Percentiles rank a stretch among this genome's conserved stretches.
These are phyloP conservation scores for Andrena chrysosceles DNA, from an alignment of 2,888 invertebrate species.

Conservation along the genomic window DNA sequence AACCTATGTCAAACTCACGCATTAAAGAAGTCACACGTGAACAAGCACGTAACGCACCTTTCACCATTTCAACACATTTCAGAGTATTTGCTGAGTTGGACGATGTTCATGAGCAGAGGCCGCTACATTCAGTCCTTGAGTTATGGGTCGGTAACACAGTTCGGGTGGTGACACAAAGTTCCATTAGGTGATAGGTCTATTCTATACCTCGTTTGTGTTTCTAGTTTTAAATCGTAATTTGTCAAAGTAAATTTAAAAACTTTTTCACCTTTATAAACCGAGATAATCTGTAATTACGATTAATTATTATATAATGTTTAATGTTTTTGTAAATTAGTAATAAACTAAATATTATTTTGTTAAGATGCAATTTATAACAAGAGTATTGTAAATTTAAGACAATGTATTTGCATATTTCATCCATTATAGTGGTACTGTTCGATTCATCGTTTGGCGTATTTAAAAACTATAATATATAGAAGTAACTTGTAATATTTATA, in stretches of 20 bases:
- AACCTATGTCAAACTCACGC: too few relatives aligned
- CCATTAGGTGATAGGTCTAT: too few relatives aligned
- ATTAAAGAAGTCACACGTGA: too few relatives aligned
- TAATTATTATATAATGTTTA: not conserved
- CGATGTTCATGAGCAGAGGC: too few relatives aligned
- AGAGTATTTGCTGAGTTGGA: too few relatives aligned
- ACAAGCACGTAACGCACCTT: too few relatives aligned
- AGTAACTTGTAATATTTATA: not conserved
- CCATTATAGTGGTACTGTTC: not conserved
- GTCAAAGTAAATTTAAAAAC: not conserved
- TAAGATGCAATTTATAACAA: not conserved
- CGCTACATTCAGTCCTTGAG: too few relatives aligned
- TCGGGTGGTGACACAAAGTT: too few relatives aligned
- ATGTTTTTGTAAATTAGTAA: not conserved
- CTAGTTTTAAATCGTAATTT: not conserved
- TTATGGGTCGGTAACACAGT: too few relatives aligned
- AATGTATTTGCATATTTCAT: not conserved
- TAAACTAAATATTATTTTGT: not conserved
- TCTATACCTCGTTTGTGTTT: too few relatives aligned
- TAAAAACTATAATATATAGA: not conserved
- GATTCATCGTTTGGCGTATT: not conserved
- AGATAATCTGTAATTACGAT: not conserved
- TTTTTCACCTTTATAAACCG: not conserved
- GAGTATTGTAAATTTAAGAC: not conserved
- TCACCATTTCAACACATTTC: too few relatives aligned